A percentile compares a stretch with the other conserved stretches of the same genome.
phyloP scores from a whole-genome alignment of 2,888 invertebrate genomes.

The Orthonevra nobilis region DNA sequence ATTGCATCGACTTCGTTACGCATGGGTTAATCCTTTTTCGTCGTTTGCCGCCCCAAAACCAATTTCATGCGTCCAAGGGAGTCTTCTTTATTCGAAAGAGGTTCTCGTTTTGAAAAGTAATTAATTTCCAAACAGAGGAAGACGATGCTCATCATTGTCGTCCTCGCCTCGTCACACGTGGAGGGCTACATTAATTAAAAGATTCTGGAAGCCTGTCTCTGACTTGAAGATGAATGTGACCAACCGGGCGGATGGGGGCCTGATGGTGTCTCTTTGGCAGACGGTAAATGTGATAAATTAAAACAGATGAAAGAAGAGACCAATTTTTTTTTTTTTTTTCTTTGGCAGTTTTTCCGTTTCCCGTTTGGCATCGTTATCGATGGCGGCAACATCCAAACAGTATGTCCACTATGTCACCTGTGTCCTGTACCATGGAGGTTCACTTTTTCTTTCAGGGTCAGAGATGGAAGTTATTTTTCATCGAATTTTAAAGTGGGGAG shows the following conservation, averaged over 20 bases:
- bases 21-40: too few species aligned
- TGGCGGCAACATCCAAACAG: slow-evolving; percentile 38
- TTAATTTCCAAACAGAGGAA: slow-evolving; percentile 50
- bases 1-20: slow-evolving; percentile 39
- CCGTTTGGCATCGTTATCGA: slow-evolving; percentile 50
- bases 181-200: slow-evolving; percentile 28
- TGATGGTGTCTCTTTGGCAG: slow-evolving; percentile 28
- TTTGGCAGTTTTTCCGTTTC: slow-evolving; percentile 13
- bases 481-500: slow-evolving; percentile 18
- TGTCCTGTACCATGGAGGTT: slow-evolving; percentile 18
- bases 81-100: not conserved
- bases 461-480: slow-evolving; percentile 45
- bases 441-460: slow-evolving; percentile 42
- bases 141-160: slow-evolving; percentile 18
- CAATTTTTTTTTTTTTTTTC: slow-evolving; percentile 34
- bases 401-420: slow-evolving; percentile 43
- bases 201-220: not conserved
- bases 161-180: slow-evolving; percentile 6
- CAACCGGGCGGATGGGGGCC: not conserved
- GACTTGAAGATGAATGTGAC: not conserved
- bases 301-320: slow-evolving; percentile 45
- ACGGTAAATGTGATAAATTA: slow-evolving; percentile 50
- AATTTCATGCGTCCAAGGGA: not conserved
- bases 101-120: slow-evolving; percentile 23
- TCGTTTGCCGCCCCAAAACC: slow-evolving; percentile 7